These are phyloP conservation scores for Paraplagusia blochii DNA, from an alignment of 2,113 vertebrate species.

Conservation along the genomic window DNA sequence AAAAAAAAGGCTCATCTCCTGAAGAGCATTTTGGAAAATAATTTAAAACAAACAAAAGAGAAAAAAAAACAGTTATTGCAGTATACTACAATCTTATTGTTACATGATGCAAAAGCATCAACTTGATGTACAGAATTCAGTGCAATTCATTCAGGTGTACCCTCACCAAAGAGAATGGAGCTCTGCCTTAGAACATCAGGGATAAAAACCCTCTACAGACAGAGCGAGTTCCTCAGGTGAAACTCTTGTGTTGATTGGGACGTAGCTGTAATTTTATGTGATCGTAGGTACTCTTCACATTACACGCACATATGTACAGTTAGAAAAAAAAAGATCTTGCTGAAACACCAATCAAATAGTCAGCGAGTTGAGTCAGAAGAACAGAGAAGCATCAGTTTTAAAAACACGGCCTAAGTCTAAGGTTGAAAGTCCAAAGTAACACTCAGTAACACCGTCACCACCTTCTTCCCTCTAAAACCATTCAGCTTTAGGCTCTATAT, in stretches of 20 bases:
- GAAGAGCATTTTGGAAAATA: slow-evolving; percentile 83
- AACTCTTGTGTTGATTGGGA: slow-evolving; percentile 30
- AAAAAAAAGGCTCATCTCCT: slow-evolving; percentile 58
- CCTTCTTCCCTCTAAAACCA: slow-evolving; percentile 8
- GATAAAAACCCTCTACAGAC: slow-evolving; percentile 9
- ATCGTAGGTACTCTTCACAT: slow-evolving; percentile 60
- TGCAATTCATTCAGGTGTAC: slow-evolving; percentile 88
- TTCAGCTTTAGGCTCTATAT: slow-evolving; percentile 40
- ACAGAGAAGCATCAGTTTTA: slow-evolving; percentile 35
- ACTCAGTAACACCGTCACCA: slow-evolving; percentile 4
- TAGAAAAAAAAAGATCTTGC: slow-evolving; percentile 53
- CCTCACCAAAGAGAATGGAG: slow-evolving; percentile 64
- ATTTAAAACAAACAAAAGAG: slow-evolving; percentile 82
- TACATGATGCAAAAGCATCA: slow-evolving; percentile 93
- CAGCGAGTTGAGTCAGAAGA: slow-evolving; percentile 54
- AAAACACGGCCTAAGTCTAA: slow-evolving; percentile 9
- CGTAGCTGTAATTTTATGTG: slow-evolving; percentile 34
- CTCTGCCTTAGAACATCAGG: slow-evolving; percentile 39
- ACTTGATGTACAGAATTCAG: slow-evolving; percentile 90
- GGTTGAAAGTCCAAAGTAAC: too few relatives aligned
- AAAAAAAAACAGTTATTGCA: slow-evolving; percentile 85
- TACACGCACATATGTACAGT: slow-evolving; percentile 69
- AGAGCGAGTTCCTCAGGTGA: slow-evolving; percentile 17
- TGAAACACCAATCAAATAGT: slow-evolving; percentile 38
- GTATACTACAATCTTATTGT: slow-evolving; percentile 94